A percentile compares a stretch with the other conserved stretches of the same genome.
Conservation (phyloP, 1,140 invertebrate genomes). For the Aphis craccivora region DNA sequence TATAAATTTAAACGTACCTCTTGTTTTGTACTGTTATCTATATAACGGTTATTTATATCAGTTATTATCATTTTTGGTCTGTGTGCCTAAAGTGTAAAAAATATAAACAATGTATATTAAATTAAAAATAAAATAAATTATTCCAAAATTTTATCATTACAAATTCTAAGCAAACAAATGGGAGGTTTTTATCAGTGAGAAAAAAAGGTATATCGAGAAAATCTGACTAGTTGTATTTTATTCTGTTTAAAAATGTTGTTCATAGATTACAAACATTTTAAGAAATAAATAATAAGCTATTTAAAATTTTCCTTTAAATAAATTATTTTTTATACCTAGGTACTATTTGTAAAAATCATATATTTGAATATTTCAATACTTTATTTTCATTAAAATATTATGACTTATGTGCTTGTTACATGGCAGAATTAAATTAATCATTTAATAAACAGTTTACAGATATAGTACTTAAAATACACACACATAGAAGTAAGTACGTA, state of each 20-base stretch:
- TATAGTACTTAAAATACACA: too few species aligned
- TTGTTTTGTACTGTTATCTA: slow-evolving; percentile 18
- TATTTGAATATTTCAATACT: too few species aligned
- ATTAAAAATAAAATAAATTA: background rate
- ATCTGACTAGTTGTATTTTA: background rate
- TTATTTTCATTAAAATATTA: too few species aligned
- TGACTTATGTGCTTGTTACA: too few species aligned
- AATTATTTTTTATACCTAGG: too few species aligned
- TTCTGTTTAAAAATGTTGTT: background rate
- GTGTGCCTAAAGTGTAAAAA: background rate
- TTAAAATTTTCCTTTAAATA: too few species aligned
- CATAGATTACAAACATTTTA: background rate
- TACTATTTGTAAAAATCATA: too few species aligned
- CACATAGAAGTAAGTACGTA: too few species aligned
- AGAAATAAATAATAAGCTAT: too few species aligned
- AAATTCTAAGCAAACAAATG: background rate
- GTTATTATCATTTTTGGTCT: background rate
- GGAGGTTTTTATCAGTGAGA: background rate
- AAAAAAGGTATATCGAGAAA: background rate
- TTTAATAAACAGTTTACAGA: too few species aligned
- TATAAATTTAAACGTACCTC: background rate
- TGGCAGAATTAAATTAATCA: too few species aligned
- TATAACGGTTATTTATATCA: background rate
- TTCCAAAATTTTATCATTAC: background rate
- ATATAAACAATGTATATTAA: background rate